These are phyloP conservation scores for Caenorhabditis sp. DNA, from an alignment of 2,888 invertebrate genomes.

Conservation along the genomic window DNA sequence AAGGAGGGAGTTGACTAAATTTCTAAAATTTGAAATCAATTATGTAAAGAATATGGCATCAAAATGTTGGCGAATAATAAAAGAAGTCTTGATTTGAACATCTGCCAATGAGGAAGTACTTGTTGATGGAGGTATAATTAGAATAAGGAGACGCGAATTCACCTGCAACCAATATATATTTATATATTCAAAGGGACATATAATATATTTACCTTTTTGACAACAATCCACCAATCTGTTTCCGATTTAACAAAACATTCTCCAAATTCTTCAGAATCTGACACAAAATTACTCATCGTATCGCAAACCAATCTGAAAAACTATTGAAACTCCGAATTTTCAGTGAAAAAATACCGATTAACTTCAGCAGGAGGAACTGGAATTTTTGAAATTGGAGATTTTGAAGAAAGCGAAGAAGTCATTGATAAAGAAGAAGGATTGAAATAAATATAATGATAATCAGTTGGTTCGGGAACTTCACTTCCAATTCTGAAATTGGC, in stretches of 20 bases:
- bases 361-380: constrained; percentile 45
- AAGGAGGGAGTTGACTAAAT: neutral
- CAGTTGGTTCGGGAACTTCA: constrained; percentile 36
- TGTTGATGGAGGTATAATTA: constrained; percentile 58
- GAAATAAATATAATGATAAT: constrained; percentile 69
- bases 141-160: constrained; percentile 58
- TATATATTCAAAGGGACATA: too few species aligned
- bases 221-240: constrained; percentile 67
- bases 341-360: constrained; percentile 27
- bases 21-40: too few species aligned
- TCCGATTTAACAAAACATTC: constrained; percentile 62
- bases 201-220: constrained; percentile 52
- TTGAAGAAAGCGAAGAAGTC: constrained; percentile 51
- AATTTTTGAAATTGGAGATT: constrained; percentile 14
- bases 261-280: constrained; percentile 54
- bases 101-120: constrained; percentile 54
- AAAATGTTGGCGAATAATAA: constrained; percentile 57
- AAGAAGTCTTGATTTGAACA: constrained; percentile 50
- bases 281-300: constrained; percentile 57
- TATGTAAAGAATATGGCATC: constrained; percentile 56
- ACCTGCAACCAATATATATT: too few species aligned
- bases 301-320: constrained; percentile 60
- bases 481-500: constrained; percentile 11
- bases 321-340: neutral
- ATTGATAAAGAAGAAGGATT: constrained; percentile 66